Conservation (phyloP, 1,140 invertebrate genomes). For the Thaumetopoea pityocampa region DNA sequence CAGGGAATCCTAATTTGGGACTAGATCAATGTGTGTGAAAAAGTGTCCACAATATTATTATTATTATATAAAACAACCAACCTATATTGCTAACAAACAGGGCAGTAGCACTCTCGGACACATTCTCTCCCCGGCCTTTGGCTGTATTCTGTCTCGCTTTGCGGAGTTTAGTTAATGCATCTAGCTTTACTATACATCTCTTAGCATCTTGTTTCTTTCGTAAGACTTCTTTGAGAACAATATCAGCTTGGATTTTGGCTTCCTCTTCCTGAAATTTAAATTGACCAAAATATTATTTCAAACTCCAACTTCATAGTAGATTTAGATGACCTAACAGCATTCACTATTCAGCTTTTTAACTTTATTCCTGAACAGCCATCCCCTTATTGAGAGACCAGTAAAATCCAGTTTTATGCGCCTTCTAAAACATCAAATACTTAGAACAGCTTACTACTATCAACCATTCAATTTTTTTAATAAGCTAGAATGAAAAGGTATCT, state of each 20-base stretch:
- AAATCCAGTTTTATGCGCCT: background rate
- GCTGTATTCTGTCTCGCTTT: slow-evolving; percentile 78
- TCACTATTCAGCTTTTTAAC: no score
- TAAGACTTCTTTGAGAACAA: slow-evolving; percentile 80
- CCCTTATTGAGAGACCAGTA: background rate
- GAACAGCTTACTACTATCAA: no score
- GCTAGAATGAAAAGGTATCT: no score
- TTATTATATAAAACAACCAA: no score
- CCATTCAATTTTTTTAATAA: no score
- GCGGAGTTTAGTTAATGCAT: slow-evolving; percentile 79
- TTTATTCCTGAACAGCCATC: no score
- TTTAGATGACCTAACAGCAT: no score
- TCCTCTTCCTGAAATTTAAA: slow-evolving; percentile 76
- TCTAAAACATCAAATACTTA: no score
- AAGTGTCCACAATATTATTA: no score
- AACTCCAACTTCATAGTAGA: background rate
- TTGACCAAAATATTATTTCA: slow-evolving; percentile 1
- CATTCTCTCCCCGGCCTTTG: slow-evolving; percentile 77
- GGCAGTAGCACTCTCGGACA: slow-evolving; percentile 53
- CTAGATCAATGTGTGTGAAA: no score
- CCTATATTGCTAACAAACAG: slow-evolving; percentile 44
- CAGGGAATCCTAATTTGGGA: no score
- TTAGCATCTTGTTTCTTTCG: slow-evolving; percentile 82
- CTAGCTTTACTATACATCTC: slow-evolving; percentile 78
- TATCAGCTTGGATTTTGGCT: slow-evolving; percentile 81